Base-by-base conservation (phyloP, 2,113 vertebrate species). In the Alaudala cheleensis region DNA sequence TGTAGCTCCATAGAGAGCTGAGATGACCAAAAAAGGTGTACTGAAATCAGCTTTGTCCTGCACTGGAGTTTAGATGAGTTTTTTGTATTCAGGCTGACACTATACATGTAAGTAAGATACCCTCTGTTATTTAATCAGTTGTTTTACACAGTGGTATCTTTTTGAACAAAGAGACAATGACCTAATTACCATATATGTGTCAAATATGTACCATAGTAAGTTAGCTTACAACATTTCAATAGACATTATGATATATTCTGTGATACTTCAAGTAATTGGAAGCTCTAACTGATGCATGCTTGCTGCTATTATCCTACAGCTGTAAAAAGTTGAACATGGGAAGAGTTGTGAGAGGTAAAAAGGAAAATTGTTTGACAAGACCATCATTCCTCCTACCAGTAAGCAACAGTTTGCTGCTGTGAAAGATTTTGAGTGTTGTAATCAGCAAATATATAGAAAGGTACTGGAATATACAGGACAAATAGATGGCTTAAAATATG, bases 211-310 rank as follows among this genome's bases (percentile, higher is more conserved):
- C 64, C 84, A 72, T 94, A 56, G 45, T 78, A 95, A 96, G 49
- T 92, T 97, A 97, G 92, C 81, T 93, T 94, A 74, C 87, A 96
- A 91, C 53, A 61, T 97, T 97, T 93, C 92, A 81, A 14, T 79
- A 96, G 82, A 62, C 82, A 81, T n/a, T 78, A 78, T 80, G 37
- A 42, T 95, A 82, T 93, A 94, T 95, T 97, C 96, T 95, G 21
- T 93, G 94, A 82, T 94, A 91, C 39, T 95, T 76, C 47, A 86
- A 70, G 47, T 88, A 95, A 77, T 51, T 97, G 96, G 82, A 96
- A 93, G 88, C 91, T 95, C 91, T 96, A 72, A 95, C 92, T 94
- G 93, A 80, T 94, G 94, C 88, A 95, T 97, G 94, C 80, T 94
- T 93, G 85, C 81, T 95, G 53, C 86, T 97, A 50, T 92, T 85